Evolutionary conservation across 2,888 invertebrate species (phyloP).

Genomic region (Steinernema hermaphroditum): DNA sequence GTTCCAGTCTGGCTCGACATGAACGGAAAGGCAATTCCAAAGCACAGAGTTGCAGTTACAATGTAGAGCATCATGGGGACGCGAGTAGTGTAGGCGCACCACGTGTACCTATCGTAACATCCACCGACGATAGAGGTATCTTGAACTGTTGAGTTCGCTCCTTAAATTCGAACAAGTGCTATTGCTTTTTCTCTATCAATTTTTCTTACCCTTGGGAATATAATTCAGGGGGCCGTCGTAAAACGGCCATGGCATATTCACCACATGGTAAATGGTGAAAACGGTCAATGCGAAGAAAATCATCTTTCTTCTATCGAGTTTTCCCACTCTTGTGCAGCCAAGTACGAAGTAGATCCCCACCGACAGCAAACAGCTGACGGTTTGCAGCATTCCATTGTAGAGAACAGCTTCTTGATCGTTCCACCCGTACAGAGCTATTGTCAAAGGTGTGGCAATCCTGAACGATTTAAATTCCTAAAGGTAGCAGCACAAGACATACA

Average conservation of each 20-base stretch:
- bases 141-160: not conserved
- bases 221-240: conserved; percentile 33
- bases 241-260: conserved; percentile 31
- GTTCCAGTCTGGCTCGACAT: conserved; percentile 15
- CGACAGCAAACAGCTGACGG: not conserved
- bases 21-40: conserved; percentile 17
- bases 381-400: conserved; percentile 9
- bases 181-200: not conserved
- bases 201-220: conserved; percentile 39
- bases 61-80: conserved; percentile 16
- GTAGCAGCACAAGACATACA: conserved; percentile 33
- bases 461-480: conserved; percentile 8
- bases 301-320: conserved; percentile 17
- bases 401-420: conserved; percentile 20
- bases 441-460: conserved; percentile 34
- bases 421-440: conserved; percentile 20
- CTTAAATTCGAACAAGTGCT: not conserved
- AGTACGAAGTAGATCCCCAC: conserved; percentile 20
- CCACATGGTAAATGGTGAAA: conserved; percentile 19
- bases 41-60: not conserved
- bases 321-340: conserved; percentile 7
- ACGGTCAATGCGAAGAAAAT: conserved; percentile 14
- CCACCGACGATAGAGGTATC: conserved; percentile 38
- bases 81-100: conserved; percentile 18
- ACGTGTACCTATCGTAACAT: conserved; percentile 33